Conservation (phyloP, 1,140 invertebrate genomes). For the Ceratosolen fusciceps region DNA sequence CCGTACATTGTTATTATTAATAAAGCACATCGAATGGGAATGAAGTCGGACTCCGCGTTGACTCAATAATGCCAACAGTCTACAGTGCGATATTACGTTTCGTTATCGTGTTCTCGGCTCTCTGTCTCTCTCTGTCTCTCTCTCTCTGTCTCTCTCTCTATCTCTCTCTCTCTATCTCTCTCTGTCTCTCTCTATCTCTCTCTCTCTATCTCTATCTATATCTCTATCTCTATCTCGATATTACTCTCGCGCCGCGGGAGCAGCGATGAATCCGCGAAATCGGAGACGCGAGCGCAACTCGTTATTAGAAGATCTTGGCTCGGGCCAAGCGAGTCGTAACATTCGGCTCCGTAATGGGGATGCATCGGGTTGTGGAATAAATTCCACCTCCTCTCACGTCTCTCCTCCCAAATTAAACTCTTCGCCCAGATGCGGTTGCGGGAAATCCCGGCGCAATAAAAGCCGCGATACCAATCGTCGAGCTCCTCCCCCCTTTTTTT, state of each 20-base stretch:
- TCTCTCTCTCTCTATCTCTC: too few species aligned
- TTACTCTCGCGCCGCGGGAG: not conserved
- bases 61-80: not conserved
- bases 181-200: not conserved
- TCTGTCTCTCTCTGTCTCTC: not conserved
- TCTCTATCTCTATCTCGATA: not conserved
- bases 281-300: slow-evolving; percentile 26
- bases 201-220: too few species aligned
- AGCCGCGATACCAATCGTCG: not conserved
- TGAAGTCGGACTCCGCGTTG: not conserved
- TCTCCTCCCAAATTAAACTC: too few species aligned
- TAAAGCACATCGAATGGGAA: not conserved
- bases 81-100: slow-evolving; percentile 20
- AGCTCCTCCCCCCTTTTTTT: not conserved
- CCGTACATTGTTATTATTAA: slow-evolving; percentile 15
- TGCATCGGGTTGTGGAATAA: not conserved
- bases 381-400: too few species aligned
- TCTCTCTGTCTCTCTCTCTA: not conserved
- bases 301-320: slow-evolving; percentile 21
- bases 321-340: not conserved
- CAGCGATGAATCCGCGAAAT: slow-evolving; percentile 23
- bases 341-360: slow-evolving; percentile 25
- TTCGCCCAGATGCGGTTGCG: too few species aligned
- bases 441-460: not conserved
- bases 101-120: not conserved